Evolutionary conservation across 1,140 invertebrate species (phyloP).

Genomic region (Galendromus occidentalis): DNA sequence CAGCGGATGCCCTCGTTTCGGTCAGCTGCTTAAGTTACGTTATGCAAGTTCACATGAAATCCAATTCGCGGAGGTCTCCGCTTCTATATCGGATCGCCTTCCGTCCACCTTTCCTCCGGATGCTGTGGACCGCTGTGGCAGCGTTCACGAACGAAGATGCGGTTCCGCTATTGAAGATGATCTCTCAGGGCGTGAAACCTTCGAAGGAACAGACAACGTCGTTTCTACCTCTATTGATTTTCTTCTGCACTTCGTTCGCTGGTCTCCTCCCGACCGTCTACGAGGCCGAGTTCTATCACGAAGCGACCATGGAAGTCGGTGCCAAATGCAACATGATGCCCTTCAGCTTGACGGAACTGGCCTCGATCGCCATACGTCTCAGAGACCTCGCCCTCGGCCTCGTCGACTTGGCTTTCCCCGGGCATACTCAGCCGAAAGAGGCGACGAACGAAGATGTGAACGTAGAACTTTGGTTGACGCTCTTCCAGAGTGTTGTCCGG

Average conservation of each 20-base stretch:
- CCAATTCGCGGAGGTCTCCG: slow-evolving; percentile 38
- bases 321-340: slow-evolving; percentile 30
- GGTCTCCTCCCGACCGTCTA: slow-evolving; percentile 61
- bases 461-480: slow-evolving; percentile 20
- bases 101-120: not conserved
- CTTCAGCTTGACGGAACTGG: slow-evolving; percentile 31
- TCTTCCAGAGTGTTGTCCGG: slow-evolving; percentile 40
- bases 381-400: slow-evolving; percentile 61
- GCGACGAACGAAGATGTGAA: slow-evolving; percentile 20
- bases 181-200: slow-evolving; percentile 45
- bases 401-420: slow-evolving; percentile 72
- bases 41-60: slow-evolving; percentile 41
- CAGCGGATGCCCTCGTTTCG: slow-evolving; percentile 13
- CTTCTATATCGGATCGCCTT: slow-evolving; percentile 24
- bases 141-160: not conserved
- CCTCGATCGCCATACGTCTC: slow-evolving; percentile 29
- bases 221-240: slow-evolving; percentile 54
- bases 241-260: slow-evolving; percentile 65
- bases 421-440: slow-evolving; percentile 31
- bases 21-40: slow-evolving; percentile 23
- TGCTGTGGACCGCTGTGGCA: not conserved
- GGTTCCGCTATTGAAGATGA: slow-evolving; percentile 41
- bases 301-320: slow-evolving; percentile 19
- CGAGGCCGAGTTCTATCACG: slow-evolving; percentile 55
- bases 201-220: slow-evolving; percentile 41